phyloP scores from a whole-genome alignment of 23 tunicate genomes.

The Oikopleura albicans region DNA sequence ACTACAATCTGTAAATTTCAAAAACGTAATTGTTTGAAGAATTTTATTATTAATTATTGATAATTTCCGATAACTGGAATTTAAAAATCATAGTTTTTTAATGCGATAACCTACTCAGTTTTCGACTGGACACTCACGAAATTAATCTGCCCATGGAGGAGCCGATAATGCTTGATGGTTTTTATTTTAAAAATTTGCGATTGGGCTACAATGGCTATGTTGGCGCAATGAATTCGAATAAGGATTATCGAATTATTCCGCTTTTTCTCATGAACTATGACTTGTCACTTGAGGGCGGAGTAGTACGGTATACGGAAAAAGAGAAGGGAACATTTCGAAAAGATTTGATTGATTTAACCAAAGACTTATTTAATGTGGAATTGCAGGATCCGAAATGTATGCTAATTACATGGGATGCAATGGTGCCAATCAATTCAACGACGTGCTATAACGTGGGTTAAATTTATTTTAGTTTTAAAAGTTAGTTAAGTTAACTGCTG shows the following conservation, averaged over 20 bases:
- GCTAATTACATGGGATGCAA: constrained; percentile 4
- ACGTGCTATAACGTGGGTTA: neutral
- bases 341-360: neutral
- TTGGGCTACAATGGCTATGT: constrained; percentile 2
- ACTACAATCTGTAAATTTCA: too few relatives aligned
- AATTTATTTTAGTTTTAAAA: too few relatives aligned
- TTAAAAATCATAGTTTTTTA: too few relatives aligned
- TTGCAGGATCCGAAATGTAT: neutral
- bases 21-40: too few relatives aligned
- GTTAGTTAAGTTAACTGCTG: too few relatives aligned
- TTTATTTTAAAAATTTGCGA: neutral
- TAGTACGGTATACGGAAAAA: neutral
- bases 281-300: neutral
- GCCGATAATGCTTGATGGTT: neutral
- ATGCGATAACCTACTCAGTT: too few relatives aligned
- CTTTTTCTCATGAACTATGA: neutral
- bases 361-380: neutral
- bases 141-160: neutral
- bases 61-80: too few relatives aligned
- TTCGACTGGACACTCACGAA: neutral
- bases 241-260: neutral
- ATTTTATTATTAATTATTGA: too few relatives aligned
- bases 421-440: neutral
- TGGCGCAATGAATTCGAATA: neutral
- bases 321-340: neutral